Conservation (phyloP, 2,797 vertebrate species). For the Rhabdomys pumilio region DNA sequence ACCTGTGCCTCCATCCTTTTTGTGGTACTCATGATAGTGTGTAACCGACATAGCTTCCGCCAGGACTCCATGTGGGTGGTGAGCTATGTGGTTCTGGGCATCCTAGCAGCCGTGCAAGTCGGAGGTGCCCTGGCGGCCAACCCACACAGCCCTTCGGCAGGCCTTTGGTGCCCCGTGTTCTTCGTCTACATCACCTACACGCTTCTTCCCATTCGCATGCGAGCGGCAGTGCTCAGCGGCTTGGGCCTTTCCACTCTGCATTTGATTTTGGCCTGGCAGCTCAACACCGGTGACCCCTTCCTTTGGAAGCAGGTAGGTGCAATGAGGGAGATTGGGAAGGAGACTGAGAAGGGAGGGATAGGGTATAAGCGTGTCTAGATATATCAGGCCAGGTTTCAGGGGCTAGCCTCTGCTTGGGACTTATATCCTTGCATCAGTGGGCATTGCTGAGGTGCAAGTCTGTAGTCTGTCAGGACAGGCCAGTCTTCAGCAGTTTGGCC, state of each 20-base stretch:
- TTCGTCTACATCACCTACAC: constrained; percentile 99
- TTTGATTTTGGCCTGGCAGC: constrained; percentile 94
- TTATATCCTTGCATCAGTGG: background rate
- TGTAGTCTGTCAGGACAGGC: background rate
- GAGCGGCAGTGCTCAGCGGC: constrained; percentile 95
- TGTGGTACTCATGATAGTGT: constrained; percentile 96
- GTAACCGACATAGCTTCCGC: constrained; percentile 97
- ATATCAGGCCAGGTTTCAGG: background rate
- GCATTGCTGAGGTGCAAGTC: background rate
- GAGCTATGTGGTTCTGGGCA: constrained; percentile 96
- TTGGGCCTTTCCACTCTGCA: constrained; percentile 94
- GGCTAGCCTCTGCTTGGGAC: background rate
- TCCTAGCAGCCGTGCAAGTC: constrained; percentile 94
- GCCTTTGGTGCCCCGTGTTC: constrained; percentile 98
- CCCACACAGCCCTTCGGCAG: constrained; percentile 94
- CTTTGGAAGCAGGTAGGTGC: constrained; percentile 96
- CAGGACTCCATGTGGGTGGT: constrained; percentile 99
- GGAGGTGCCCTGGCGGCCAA: constrained; percentile 93
- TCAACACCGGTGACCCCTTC: constrained; percentile 93
- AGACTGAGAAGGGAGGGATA: background rate
- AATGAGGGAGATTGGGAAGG: fast-evolving
- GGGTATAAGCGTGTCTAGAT: background rate
- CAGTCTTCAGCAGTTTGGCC: background rate
- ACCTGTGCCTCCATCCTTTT: constrained; percentile 94
- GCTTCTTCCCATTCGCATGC: constrained; percentile 97